These are phyloP conservation scores for Peromyscus polionotus DNA, from an alignment of 2,113 vertebrate genomes.

Conservation along the genomic window DNA sequence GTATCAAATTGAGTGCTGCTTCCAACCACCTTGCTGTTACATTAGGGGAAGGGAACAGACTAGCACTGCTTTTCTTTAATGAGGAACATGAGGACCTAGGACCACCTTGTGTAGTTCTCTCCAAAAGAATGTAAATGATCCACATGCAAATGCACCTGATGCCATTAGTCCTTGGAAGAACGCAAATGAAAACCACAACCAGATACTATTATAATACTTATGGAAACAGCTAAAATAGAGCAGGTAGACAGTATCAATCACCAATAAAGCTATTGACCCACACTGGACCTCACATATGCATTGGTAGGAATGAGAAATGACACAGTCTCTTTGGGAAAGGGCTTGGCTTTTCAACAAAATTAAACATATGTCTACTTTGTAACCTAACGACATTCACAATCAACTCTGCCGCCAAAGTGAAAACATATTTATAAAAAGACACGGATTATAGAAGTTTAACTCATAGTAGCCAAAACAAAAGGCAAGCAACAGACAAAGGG, in stretches of 20 bases:
- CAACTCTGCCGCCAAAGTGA: not conserved
- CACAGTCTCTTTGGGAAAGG: not conserved
- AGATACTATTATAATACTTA: not conserved
- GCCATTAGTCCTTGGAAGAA: not conserved
- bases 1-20: not conserved
- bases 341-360: not conserved
- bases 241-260: not conserved
- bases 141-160: not conserved
- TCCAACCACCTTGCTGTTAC: not conserved
- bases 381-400: not conserved
- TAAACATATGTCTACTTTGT: not conserved
- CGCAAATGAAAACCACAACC: not conserved
- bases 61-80: not conserved
- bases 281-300: not conserved
- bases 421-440: slow-evolving; percentile 7
- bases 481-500: not conserved
- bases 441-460: not conserved
- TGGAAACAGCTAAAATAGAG: not conserved
- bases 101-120: not conserved
- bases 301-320: not conserved
- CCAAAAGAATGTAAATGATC: not conserved
- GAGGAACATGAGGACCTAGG: not conserved
- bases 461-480: not conserved
- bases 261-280: not conserved
- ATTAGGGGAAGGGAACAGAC: not conserved